Conservation (phyloP, 2,797 vertebrate species). For the Thalassophryne amazonica region DNA sequence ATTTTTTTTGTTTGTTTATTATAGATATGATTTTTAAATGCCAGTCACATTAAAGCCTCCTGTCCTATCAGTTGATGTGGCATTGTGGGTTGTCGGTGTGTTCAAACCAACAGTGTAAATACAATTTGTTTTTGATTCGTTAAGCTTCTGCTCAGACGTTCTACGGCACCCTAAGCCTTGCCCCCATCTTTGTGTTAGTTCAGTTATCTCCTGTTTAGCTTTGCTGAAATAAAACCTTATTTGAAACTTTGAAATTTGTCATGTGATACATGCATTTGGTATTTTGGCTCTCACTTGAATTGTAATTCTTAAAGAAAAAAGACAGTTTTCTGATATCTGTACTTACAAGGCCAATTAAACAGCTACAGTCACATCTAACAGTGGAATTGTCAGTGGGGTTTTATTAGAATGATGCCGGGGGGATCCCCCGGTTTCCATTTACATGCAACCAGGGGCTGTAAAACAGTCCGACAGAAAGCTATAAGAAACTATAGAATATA, state of each 20-base stretch:
- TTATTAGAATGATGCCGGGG: too few relatives aligned
- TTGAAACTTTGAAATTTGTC: conserved; percentile 37
- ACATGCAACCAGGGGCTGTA: too few relatives aligned
- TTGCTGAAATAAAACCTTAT: conserved; percentile 71
- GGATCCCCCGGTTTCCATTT: too few relatives aligned
- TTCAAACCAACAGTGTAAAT: conserved; percentile 36
- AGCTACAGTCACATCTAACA: too few relatives aligned
- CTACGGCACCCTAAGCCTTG: conserved; percentile 48
- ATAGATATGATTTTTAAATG: conserved; percentile 32
- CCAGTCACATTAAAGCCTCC: conserved; percentile 29
- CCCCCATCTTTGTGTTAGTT: conserved; percentile 47
- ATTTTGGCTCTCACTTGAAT: too few relatives aligned
- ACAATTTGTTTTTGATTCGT: conserved; percentile 33
- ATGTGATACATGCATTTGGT: too few relatives aligned
- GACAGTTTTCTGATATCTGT: too few relatives aligned
- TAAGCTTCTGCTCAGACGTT: conserved; percentile 61
- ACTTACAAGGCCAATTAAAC: too few relatives aligned
- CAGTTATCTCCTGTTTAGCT: conserved; percentile 60
- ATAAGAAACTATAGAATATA: too few relatives aligned
- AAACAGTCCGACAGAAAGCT: too few relatives aligned
- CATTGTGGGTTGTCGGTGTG: conserved; percentile 31
- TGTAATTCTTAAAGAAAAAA: too few relatives aligned
- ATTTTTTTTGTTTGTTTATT: neutral
- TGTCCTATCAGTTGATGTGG: conserved; percentile 27
- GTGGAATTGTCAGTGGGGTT: too few relatives aligned